Evolutionary conservation across 2,888 invertebrate genomes (phyloP).

Genomic region (Lepidonotus clava): DNA sequence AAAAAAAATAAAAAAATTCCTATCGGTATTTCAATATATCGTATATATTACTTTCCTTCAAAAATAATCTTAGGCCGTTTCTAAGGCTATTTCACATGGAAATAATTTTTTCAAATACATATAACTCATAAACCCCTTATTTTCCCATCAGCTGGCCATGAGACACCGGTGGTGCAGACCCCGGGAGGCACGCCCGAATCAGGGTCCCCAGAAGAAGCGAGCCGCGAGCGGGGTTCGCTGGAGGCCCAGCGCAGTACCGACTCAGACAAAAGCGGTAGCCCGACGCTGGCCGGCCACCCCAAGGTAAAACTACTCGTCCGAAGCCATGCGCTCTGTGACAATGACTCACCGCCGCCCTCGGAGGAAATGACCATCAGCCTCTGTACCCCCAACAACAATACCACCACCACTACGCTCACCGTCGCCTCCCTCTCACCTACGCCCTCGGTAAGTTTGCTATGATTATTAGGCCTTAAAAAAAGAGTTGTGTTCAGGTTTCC

Average conservation of each 20-base stretch:
- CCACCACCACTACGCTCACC: conserved; percentile 40
- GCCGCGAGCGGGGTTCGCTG: conserved; percentile 21
- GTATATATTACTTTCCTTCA: too few species aligned
- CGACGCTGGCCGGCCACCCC: conserved; percentile 52
- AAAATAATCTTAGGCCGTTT: too few species aligned
- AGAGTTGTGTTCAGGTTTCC: too few species aligned
- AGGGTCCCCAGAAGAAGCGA: conserved; percentile 57
- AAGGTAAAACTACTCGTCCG: conserved; percentile 84
- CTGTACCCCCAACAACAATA: conserved; percentile 7
- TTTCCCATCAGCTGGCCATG: conserved; percentile 27
- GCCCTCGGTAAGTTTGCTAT: conserved; percentile 53
- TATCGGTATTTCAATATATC: too few species aligned
- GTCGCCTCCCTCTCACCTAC: conserved; percentile 58
- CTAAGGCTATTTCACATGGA: too few species aligned
- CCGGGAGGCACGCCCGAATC: conserved; percentile 59
- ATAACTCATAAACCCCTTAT: too few species aligned
- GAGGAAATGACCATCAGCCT: conserved; percentile 16
- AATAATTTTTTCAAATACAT: too few species aligned
- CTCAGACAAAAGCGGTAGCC: conserved; percentile 61
- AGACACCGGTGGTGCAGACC: conserved; percentile 55
- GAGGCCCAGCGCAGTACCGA: conserved; percentile 58
- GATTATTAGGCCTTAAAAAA: too few species aligned
- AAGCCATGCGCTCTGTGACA: conserved; percentile 94
- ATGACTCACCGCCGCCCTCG: conserved; percentile 83
- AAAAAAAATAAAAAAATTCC: too few species aligned